Evolutionary conservation across 1,140 invertebrate genomes (phyloP), one percentile per base, ranked within the genome.

Genomic region (Maconellicoccus hirsutus): DNA sequence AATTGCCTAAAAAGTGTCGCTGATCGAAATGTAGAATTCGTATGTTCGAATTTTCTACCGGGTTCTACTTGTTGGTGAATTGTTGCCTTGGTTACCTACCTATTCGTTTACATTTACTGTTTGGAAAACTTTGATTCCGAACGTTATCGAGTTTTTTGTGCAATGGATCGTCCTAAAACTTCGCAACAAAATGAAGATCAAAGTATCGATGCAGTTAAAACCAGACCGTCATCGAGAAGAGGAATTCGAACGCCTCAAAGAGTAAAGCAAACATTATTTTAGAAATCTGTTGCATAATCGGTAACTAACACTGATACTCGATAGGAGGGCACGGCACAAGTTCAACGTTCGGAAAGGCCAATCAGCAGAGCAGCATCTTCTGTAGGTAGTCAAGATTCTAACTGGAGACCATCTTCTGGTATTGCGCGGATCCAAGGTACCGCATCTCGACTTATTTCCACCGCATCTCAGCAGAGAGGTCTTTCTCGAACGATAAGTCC

Each of bases 131-230:
- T 33, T 33, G 29, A 33, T 33, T 6, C 29, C 4, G 3, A 33
- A 33, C 29, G 12, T 33, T 12, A 12, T 33, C 29, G 29, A 33
- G 3, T 38, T 38, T 14, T 38, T 7, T 7, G 14, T 38, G 14
- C 33, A 38, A 66, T 66, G 61, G 61, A 66, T 8, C 61, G 25
- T 66, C 61, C 61, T 23, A 66, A 16, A 66, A 66, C 61, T 4
- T 22, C 61, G 3, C 2, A 16, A 4, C 61, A 66, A 66, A 26
- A 66, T 66, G 61, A 66, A 66, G 25, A 66, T 66, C 25, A 25
- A 25, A 23, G 4, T 16, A 23, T 14, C 10, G 25, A 66, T 4
- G 19, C 2, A 25, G 25, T 23, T 4, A 26, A 66, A 25, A 66
- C 3, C 16, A 12, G 61, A 10, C 61, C 61, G 8, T 66, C 61